phyloP scores from a whole-genome alignment of 2,797 vertebrate species.

The Peromyscus attwateri region DNA sequence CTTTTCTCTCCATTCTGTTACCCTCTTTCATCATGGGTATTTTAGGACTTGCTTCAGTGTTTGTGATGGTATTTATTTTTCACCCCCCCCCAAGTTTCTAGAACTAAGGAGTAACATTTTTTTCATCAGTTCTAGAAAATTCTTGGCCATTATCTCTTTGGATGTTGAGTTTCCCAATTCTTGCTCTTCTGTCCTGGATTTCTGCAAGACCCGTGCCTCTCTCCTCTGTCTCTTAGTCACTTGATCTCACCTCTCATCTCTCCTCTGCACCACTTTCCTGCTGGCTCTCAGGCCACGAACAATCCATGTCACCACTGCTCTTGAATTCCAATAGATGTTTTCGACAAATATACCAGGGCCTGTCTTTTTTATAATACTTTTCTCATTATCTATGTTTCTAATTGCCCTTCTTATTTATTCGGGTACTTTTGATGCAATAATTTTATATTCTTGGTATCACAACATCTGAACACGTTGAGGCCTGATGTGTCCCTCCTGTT shows the following conservation, averaged over 20 bases:
- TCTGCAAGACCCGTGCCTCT: not conserved
- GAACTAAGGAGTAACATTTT: not conserved
- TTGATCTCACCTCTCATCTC: no score
- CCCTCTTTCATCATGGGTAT: not conserved
- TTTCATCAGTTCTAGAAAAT: not conserved
- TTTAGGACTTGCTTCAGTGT: not conserved
- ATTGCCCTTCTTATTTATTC: not conserved
- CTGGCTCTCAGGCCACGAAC: rapidly evolving
- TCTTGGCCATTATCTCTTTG: not conserved
- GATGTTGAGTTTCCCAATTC: not conserved
- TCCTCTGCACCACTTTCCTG: no score
- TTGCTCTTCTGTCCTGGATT: no score
- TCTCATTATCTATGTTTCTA: not conserved
- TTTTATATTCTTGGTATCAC: not conserved
- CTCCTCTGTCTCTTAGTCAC: not conserved
- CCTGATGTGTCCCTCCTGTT: not conserved
- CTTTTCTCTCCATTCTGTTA: not conserved
- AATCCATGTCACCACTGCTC: not conserved
- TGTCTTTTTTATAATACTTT: not conserved
- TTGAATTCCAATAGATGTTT: not conserved
- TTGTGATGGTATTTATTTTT: not conserved
- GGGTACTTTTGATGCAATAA: not conserved
- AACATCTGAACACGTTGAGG: not conserved
- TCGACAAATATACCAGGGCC: not conserved
- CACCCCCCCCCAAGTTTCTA: not conserved